Evolutionary conservation across 2,797 vertebrate genomes (phyloP).

Genomic region (Neomorphus geoffroyi): DNA sequence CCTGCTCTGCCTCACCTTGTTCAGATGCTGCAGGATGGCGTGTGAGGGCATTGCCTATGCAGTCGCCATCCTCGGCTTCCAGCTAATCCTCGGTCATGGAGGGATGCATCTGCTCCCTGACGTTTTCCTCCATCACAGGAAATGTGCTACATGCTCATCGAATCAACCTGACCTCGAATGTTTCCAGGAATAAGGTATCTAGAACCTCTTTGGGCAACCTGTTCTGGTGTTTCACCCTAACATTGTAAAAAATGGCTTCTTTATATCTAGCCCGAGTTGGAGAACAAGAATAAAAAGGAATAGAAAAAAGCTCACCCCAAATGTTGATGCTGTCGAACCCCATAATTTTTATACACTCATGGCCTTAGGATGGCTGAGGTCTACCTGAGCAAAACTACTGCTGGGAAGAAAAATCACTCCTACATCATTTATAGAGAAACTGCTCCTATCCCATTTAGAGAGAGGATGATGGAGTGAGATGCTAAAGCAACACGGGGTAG

Average conservation of each 20-base stretch:
- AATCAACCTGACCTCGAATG: not conserved
- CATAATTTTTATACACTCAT: too few species aligned
- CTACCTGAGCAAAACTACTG: not conserved
- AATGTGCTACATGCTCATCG: too few species aligned
- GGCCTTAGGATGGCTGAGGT: not conserved
- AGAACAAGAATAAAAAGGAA: not conserved
- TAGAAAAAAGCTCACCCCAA: not conserved
- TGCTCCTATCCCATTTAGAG: accelerated
- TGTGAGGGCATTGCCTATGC: not conserved
- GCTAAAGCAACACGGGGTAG: not conserved
- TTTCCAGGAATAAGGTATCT: too few species aligned
- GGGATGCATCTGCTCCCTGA: not conserved
- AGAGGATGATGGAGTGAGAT: not conserved
- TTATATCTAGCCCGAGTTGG: not conserved
- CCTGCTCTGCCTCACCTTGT: not conserved
- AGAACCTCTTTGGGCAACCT: too few species aligned
- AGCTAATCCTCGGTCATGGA: not conserved
- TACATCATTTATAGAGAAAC: too few species aligned
- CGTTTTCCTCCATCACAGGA: not conserved
- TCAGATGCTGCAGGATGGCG: not conserved
- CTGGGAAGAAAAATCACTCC: not conserved
- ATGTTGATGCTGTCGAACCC: not conserved
- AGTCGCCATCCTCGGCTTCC: not conserved
- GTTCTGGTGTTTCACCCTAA: too few species aligned
- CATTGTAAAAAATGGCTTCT: too few species aligned